Conservation (phyloP, 2,888 invertebrate species). For the Apoda limacodes region DNA sequence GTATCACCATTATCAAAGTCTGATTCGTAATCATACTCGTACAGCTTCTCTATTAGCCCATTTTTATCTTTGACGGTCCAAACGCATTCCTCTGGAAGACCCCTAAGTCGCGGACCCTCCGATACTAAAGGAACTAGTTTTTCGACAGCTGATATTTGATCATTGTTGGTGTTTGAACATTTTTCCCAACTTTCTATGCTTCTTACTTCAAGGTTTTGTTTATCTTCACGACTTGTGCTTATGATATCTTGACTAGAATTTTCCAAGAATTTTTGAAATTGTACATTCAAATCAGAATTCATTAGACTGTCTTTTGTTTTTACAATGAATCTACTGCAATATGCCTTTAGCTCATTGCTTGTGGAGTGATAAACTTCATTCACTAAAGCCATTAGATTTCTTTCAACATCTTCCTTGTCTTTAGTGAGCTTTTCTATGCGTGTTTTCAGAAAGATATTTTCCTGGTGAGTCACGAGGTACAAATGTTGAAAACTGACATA, state of each 20-base stretch:
- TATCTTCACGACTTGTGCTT: conserved; percentile 13
- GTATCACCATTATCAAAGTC: conserved; percentile 43
- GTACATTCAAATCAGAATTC: conserved; percentile 35
- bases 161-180: conserved; percentile 13
- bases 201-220: conserved; percentile 7
- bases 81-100: conserved; percentile 48
- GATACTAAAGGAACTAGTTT: conserved; percentile 24
- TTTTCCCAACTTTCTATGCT: conserved; percentile 16
- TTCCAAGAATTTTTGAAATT: conserved; percentile 38
- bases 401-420: conserved; percentile 42
- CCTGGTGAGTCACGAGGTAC: conserved; percentile 44
- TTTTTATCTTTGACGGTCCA: conserved; percentile 57
- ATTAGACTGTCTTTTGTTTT: conserved; percentile 38
- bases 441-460: conserved; percentile 44
- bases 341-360: conserved; percentile 39
- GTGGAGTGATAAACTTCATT: conserved; percentile 43
- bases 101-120: conserved; percentile 37
- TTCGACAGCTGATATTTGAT: conserved; percentile 25
- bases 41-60: conserved; percentile 52
- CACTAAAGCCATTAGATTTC: conserved; percentile 37
- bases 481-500: conserved; percentile 47
- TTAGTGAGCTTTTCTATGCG: conserved; percentile 35
- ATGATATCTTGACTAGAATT: conserved; percentile 18
- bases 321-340: conserved; percentile 45
- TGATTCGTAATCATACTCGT: conserved; percentile 42